Percentiles rank a stretch among this genome's conserved stretches.
phyloP scores from a whole-genome alignment of 2,888 invertebrate species.

The Caenorhabditis sp. region DNA sequence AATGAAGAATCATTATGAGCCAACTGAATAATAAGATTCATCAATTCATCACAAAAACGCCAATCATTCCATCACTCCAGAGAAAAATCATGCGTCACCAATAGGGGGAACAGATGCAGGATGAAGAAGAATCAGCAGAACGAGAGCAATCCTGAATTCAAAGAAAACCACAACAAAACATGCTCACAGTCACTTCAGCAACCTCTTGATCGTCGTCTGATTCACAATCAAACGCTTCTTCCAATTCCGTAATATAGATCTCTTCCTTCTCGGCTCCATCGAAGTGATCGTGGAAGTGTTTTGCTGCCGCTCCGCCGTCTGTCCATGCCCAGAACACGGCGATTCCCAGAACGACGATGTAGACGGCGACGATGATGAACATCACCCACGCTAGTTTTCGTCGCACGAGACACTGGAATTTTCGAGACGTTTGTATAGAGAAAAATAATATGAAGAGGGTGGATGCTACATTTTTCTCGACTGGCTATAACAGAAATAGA shows the following conservation, averaged over 20 bases:
- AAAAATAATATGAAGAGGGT: background rate
- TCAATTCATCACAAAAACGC: conserved; percentile 46
- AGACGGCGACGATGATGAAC: conserved; percentile 61
- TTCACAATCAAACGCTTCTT: conserved; percentile 65
- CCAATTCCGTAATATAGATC: conserved; percentile 66
- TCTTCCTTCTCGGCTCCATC: conserved; percentile 73
- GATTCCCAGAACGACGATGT: conserved; percentile 63
- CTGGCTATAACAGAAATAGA: background rate
- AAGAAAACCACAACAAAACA: conserved; percentile 67
- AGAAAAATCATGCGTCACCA: conserved; percentile 29
- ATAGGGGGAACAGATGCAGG: background rate
- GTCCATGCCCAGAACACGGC: conserved; percentile 70
- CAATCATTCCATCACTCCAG: conserved; percentile 39
- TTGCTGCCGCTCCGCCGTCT: conserved; percentile 66
- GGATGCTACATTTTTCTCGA: background rate
- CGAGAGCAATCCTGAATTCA: conserved; percentile 36
- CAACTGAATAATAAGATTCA: background rate
- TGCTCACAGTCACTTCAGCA: conserved; percentile 70
- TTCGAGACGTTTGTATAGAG: background rate
- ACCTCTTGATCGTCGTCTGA: conserved; percentile 75
- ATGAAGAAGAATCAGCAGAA: conserved; percentile 5
- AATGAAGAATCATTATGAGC: background rate
- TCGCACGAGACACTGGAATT: conserved; percentile 73
- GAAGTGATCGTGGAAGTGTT: conserved; percentile 75
- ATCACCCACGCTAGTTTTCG: conserved; percentile 70